A percentile compares a stretch with the other conserved stretches of the same genome.
Conservation (phyloP, 2,888 invertebrate species). For the Rotaria macrura region DNA sequence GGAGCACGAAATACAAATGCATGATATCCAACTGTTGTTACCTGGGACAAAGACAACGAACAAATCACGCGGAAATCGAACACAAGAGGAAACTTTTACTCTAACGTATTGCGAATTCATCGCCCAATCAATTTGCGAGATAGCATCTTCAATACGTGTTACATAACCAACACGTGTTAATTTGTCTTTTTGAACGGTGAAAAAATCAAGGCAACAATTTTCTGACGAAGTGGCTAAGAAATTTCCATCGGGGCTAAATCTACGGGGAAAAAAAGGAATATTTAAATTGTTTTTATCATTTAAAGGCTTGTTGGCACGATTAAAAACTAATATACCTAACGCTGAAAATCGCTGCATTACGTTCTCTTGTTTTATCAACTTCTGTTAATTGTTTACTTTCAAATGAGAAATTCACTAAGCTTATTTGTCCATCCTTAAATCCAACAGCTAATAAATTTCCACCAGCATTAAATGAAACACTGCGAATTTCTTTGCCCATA, state of each 20-base stretch:
- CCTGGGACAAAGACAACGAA: conserved; percentile 36
- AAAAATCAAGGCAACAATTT: conserved; percentile 48
- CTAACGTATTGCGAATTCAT: conserved; percentile 45
- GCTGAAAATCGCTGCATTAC: conserved; percentile 44
- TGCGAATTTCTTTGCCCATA: conserved; percentile 36
- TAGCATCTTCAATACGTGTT: conserved; percentile 45
- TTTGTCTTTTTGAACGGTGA: conserved; percentile 41
- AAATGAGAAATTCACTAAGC: conserved; percentile 37
- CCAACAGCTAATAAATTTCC: conserved; percentile 48
- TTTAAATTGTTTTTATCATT: not conserved
- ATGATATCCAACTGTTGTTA: conserved; percentile 46
- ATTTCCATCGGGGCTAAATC: conserved; percentile 47
- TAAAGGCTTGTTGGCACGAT: no score
- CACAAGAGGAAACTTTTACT: conserved; percentile 37
- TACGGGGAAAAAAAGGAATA: conserved; percentile 35
- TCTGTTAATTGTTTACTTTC: conserved; percentile 41
- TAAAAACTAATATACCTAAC: conserved; percentile 41
- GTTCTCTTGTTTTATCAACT: conserved; percentile 44
- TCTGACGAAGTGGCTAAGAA: conserved; percentile 46
- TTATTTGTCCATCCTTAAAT: conserved; percentile 47
- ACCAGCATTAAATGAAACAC: conserved; percentile 43
- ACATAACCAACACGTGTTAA: conserved; percentile 44
- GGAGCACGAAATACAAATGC: conserved; percentile 44
- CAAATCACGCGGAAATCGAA: no score
- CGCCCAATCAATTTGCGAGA: conserved; percentile 49